phyloP scores from a whole-genome alignment of 2,797 vertebrate species.

The Diceros bicornis region DNA sequence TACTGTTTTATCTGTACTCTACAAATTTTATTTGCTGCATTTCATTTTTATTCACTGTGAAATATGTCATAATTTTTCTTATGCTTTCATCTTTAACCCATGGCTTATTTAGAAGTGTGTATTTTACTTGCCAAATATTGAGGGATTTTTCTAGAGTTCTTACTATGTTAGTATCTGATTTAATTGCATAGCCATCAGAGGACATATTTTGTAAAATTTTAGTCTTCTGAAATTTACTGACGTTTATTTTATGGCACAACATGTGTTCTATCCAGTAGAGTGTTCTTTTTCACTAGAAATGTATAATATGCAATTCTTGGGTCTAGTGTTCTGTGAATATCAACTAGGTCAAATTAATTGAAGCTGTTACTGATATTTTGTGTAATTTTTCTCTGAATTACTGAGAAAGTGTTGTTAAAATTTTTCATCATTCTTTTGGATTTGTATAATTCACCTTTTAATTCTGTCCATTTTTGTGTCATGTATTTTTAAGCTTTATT shows the following conservation, averaged over 20 bases:
- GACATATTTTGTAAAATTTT: background rate
- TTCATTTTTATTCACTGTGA: slow-evolving; percentile 1
- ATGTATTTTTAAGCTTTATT: background rate
- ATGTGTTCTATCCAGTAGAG: background rate
- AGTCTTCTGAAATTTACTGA: background rate
- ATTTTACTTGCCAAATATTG: background rate
- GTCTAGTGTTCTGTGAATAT: too few relatives aligned
- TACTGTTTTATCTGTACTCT: background rate
- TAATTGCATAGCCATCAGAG: background rate
- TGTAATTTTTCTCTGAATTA: background rate
- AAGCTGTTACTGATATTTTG: background rate
- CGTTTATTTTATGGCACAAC: too few relatives aligned
- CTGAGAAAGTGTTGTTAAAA: background rate
- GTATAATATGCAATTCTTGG: background rate
- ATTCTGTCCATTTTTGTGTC: background rate
- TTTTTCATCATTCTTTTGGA: background rate
- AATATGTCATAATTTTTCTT: background rate
- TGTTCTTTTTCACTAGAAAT: background rate
- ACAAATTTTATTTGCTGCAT: background rate
- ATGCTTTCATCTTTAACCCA: background rate
- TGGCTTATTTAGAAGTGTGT: background rate
- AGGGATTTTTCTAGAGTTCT: background rate
- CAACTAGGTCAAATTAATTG: background rate
- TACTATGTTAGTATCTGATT: background rate
- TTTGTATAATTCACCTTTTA: background rate